Conservation (phyloP, 2,888 invertebrate genomes). For the Actias luna region DNA sequence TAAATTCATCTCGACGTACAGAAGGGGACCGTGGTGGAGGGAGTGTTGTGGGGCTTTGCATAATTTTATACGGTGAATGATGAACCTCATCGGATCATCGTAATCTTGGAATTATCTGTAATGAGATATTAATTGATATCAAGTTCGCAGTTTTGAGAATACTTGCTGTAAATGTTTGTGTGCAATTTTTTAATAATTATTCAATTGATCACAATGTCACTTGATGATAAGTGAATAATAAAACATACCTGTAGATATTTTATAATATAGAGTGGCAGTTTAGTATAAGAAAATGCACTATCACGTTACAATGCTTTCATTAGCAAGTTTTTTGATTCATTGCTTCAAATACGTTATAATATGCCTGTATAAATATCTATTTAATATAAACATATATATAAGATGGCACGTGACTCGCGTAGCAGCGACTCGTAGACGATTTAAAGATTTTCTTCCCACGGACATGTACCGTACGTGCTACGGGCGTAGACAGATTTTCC, state of each 20-base stretch:
- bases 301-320: too few relatives aligned
- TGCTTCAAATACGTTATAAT: too few relatives aligned
- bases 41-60: slow-evolving; percentile 48
- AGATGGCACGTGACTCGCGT: not conserved
- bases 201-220: too few relatives aligned
- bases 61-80: slow-evolving; percentile 31
- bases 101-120: slow-evolving; percentile 12
- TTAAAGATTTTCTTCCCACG: slow-evolving; percentile 6
- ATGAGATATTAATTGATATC: slow-evolving; percentile 7
- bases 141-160: not conserved
- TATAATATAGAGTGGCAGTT: too few relatives aligned
- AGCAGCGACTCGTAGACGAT: not conserved
- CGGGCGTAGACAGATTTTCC: not conserved
- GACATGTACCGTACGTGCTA: not conserved
- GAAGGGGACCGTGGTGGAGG: slow-evolving; percentile 41
- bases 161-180: not conserved
- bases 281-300: too few relatives aligned
- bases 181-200: too few relatives aligned
- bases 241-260: too few relatives aligned
- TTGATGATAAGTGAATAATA: too few relatives aligned
- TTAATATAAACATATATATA: not conserved
- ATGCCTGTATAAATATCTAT: not conserved
- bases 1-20: slow-evolving; percentile 50
- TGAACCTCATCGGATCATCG: slow-evolving; percentile 8
- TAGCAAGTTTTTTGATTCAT: too few relatives aligned